A percentile compares a stretch with the other conserved stretches of the same genome.
phyloP scores from a whole-genome alignment of 2,113 vertebrate species.

The Anas platyrhynchos region DNA sequence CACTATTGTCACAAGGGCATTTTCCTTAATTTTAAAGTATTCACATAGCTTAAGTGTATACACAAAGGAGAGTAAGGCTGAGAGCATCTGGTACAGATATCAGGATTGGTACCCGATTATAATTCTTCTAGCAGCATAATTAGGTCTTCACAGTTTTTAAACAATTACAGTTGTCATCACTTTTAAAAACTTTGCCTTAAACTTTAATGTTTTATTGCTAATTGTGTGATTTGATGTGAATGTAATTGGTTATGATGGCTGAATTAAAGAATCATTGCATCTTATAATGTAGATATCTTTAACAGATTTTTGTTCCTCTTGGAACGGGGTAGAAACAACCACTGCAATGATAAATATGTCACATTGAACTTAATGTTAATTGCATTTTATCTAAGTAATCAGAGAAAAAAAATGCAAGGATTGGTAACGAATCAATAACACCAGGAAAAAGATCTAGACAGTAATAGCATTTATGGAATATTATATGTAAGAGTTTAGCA shows the following conservation, averaged over 20 bases:
- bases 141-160: neutral
- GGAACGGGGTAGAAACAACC: neutral
- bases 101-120: neutral
- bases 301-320: neutral
- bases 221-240: neutral
- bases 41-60: neutral
- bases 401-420: neutral
- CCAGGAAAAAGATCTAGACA: neutral
- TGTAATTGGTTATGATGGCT: neutral
- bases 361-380: neutral
- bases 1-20: neutral
- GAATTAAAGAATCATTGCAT: neutral
- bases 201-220: neutral
- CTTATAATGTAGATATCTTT: neutral
- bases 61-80: neutral
- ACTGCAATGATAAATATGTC: neutral
- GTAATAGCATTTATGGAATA: neutral
- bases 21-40: neutral
- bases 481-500: neutral
- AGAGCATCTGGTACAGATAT: conserved; percentile 2
- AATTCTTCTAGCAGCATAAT: conserved; percentile 27
- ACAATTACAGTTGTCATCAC: neutral
- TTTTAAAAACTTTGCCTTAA: conserved; percentile 17
- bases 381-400: neutral
- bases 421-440: neutral